Base-by-base conservation (phyloP, 2,797 vertebrate species). In the Amniataba percoides region DNA sequence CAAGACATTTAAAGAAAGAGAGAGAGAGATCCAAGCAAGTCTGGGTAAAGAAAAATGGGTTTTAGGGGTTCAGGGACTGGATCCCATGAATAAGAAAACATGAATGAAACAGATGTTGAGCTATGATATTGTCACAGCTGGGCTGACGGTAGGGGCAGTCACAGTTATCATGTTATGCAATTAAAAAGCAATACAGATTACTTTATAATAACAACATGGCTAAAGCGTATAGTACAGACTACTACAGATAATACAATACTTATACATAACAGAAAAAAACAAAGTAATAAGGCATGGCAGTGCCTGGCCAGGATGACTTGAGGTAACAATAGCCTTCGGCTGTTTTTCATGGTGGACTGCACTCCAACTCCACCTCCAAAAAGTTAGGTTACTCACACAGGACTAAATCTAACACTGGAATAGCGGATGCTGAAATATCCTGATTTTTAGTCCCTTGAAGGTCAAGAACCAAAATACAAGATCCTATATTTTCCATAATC, bases 291-390 rank as follows among this genome's bases (percentile, higher is more conserved):
- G 55, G 7, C 61, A 53, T 53, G 39, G 13, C 31, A 19, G 43
- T 71, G 46, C 25, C 21, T 40, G 34, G 23, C 42, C 31, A 59
- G 46, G 40, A 59, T 46, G 34, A 31, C 14, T 66, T 53, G 12
- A 43, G 55, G 40, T 58, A 46, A 61, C 58, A 69, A 39, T 49
- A 0, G 18, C 55, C 25, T 27, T 16, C 45, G 40, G 15, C 23
- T 62, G 23, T 27, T 58, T 34, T 11, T 31, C 14, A 62, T 46
- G 25, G 43, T 63, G 60, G 43, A 63, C 19, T 62, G 61, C 36
- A 8, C 46, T 21, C 49, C 48, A n/a, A 36, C 14, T 21, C 19
- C 46, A 65, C n/a, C 7, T 2, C 8, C 14, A 40, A 7, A 21
- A 5, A 7, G 36, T 40, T 58, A 39, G 19, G 56, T 19, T 34